phyloP scores from a whole-genome alignment of 2,113 vertebrate genomes.

The Rhinoptilus africanus region DNA sequence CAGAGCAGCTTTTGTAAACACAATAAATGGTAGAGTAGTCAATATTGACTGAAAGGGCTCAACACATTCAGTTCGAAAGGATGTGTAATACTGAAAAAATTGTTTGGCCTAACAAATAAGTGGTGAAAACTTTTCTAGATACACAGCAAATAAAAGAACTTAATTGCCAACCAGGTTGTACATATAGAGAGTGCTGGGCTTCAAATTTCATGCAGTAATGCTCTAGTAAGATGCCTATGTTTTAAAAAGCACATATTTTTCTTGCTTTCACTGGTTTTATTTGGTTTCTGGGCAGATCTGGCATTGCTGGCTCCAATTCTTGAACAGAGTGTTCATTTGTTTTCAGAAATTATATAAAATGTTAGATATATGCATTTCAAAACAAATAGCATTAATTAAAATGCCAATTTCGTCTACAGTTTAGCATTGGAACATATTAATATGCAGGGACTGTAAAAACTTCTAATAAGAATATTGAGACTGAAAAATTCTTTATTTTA shows the following conservation, averaged over 20 bases:
- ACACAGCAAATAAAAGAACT: not conserved
- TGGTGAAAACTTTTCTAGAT: not conserved
- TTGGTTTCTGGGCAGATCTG: not conserved
- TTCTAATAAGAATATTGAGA: not conserved
- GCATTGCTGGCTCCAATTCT: not conserved
- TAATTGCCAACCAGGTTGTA: not conserved
- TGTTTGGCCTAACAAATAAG: not conserved
- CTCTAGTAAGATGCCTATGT: not conserved
- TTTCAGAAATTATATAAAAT: not conserved
- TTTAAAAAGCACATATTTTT: not conserved
- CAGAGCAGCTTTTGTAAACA: constrained; percentile 12
- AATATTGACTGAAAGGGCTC: not conserved
- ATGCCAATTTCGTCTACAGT: not conserved
- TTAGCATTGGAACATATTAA: not conserved
- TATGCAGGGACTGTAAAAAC: not conserved
- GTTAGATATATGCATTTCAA: not conserved
- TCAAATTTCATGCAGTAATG: not conserved
- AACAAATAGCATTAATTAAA: not conserved
- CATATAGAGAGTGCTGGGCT: not conserved
- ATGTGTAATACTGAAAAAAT: not conserved
- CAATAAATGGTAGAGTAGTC: not conserved
- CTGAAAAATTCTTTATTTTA: not conserved
- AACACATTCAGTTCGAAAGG: not conserved
- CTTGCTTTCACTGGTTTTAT: not conserved
- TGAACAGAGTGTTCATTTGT: not conserved